These are phyloP conservation scores for Neogale vison DNA, from an alignment of 2,113 vertebrate species.

Conservation along the genomic window DNA sequence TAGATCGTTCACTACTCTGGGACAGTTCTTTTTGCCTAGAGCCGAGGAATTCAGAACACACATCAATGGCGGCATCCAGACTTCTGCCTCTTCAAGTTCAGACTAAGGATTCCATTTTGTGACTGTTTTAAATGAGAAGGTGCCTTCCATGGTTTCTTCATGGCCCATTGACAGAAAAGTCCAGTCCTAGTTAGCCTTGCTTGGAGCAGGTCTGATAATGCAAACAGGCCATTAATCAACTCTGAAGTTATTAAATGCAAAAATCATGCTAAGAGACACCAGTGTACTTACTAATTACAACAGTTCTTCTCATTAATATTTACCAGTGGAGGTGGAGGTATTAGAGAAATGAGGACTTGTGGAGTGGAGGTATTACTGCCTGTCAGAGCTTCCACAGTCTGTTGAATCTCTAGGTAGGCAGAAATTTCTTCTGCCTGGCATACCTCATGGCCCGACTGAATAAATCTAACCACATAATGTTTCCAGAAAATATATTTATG, in stretches of 20 bases:
- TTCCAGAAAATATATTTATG: background rate
- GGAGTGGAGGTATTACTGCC: fast-evolving
- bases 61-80: background rate
- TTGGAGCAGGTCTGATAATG: background rate
- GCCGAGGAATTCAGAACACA: background rate
- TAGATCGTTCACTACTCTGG: background rate
- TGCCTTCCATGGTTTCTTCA: background rate
- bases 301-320: background rate
- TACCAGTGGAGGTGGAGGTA: background rate
- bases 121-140: background rate
- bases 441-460: background rate
- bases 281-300: background rate
- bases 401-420: background rate
- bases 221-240: background rate
- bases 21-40: too few species aligned
- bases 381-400: background rate
- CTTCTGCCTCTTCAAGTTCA: background rate
- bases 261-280: background rate
- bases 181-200: background rate
- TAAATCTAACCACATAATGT: background rate
- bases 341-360: too few species aligned
- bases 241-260: background rate
- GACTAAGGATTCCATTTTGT: background rate
- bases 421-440: background rate
- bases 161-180: background rate